Base-by-base conservation (phyloP, 2,888 invertebrate genomes). In the Dryobotodes eremita region DNA sequence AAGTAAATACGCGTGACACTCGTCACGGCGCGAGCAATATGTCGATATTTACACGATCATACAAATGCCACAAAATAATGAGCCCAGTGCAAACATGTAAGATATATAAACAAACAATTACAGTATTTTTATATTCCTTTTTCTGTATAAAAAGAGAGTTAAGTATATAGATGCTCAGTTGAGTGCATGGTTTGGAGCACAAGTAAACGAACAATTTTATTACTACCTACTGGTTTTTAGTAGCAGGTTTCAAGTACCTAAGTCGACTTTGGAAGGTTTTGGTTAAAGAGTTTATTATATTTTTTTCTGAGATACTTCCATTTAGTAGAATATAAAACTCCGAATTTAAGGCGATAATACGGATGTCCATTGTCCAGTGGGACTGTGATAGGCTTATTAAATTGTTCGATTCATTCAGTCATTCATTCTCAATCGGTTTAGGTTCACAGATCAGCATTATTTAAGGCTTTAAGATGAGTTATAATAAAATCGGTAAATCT, bases 51-150 rank as follows among this genome's bases (percentile, higher is more conserved):
- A 90, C 89, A 90, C 91, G 93, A 93, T 93, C 91, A 92, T 85
- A 87, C 86, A 88, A 89, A 91, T 90, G 93, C 90, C 91, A 92
- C 90, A 90, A 94, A 94, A 95, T 95, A 95, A 95, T 95, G 95
- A 95, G 94, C 92, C 90, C 87, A 88, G 91, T 88, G 91, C 92
- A 95, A 94, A 95, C 91, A 94, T 89, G 84, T 85, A 87, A 85
- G 90, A 91, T 90, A 91, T 89, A 59, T 90, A 90, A 86, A 91
- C 90, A 92, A 92, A 91, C 89, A 91, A 87, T 87, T 87, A 89
- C 77, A 77, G 74, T 79, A 71, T 78, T 57, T 64, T 50, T 69
- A 69, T 57, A 57, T 84, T 57, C 42, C 5, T 62, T 71, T 79
- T 84, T 68, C 42, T 70, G n/a, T 75, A 59, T 36, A 53, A 68